Evolutionary conservation across 2,113 vertebrate species (phyloP), one percentile per base, ranked within the genome.

Genomic region (Arizona elegans): DNA sequence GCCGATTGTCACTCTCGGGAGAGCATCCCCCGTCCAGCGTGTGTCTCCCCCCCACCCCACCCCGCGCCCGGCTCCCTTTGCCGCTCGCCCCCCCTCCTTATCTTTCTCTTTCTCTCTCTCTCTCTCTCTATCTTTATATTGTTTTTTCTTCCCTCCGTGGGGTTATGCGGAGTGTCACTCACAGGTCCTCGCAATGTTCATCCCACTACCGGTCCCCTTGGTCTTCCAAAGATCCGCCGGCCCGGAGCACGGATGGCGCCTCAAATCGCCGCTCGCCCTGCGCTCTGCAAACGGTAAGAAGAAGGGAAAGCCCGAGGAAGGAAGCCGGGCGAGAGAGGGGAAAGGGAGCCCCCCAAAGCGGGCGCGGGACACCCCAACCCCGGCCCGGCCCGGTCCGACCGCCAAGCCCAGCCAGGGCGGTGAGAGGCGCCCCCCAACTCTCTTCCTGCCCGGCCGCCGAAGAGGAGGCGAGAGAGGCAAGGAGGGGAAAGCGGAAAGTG

Each of bases 171-270:
- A 56, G 87, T 85, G 88, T 89, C 62, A 89, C 92, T 89, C 92
- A 89, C 87, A 85, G 53, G 92, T 89, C 92, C 65, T 70, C 88
- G 87, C 56, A 38, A 92, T 92, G 92, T 92, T 92, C 92, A 90
- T 92, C 87, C 92, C 92, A 1, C 54, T 92, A 65, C 92, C 92
- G 53, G 65, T 92, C 26, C 92, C 92, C 87, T 33, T 92, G 92
- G 92, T 92, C 70, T 92, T 92, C 88, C 92, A 85, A 92, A 92
- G 92, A 58, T 92, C 92, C 87, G 92, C 87, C 65, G 62, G 87
- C 92, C 87, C 85, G 62, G 87, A 92, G 87, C 38, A 81, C 88
- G 92, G 92, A 92, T 92, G 92, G 92, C 88, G 88, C 19, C 70
- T 92, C 92, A 90, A 92, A 15, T 58, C 92, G 38, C 92, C 87